Evolutionary conservation across 2,888 invertebrate genomes (phyloP), one percentile per base, ranked within the genome.

Genomic region (Spodoptera picta): DNA sequence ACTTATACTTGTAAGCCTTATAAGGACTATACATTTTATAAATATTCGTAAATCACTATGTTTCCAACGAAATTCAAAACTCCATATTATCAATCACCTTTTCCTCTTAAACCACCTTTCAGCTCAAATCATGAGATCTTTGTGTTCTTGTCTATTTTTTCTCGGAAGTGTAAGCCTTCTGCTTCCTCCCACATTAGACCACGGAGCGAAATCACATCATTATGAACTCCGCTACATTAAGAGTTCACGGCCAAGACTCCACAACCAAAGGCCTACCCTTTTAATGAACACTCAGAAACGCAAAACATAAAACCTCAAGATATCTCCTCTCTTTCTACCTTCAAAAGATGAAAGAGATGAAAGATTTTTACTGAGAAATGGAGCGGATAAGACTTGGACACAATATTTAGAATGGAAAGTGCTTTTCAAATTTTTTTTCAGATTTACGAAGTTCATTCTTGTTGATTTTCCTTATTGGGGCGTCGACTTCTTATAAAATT

Each of bases 261-360:
- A 24, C 60, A 55, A 24, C 45, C 43, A 60, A 55, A 68, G 57
- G 47, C 67, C 58, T 71, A 63, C 65, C 77, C 60, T 78, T 76
- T 65, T 79, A 78, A 79, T 74, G 77, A 77, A 69, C 64, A 51
- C 77, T 79, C 45, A 23, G 71, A 67, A 69, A 70, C 65, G 42
- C 59, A 69, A 68, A 79, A 72, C 64, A 66, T 74, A 69, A 79
- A 79, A 76, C 68, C 53, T 49, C 44, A 36, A 53, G 60, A 66
- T 69, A 62, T 69, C 63, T 53, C 62, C 49, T 74, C 75, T 67
- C 66, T 69, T 67, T 74, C 69, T 67, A 61, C 49, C 51, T 19
- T 51, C 12, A 57, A 75, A 60, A 65, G 31, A 64, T 62, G 59
- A 73, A 69, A 65, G 55, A 56, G 56, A 57, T 41, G 49, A 69